Evolutionary conservation across 2,797 vertebrate species (phyloP), one percentile per base, ranked within the genome.

Genomic region (Buceros bicornis): DNA sequence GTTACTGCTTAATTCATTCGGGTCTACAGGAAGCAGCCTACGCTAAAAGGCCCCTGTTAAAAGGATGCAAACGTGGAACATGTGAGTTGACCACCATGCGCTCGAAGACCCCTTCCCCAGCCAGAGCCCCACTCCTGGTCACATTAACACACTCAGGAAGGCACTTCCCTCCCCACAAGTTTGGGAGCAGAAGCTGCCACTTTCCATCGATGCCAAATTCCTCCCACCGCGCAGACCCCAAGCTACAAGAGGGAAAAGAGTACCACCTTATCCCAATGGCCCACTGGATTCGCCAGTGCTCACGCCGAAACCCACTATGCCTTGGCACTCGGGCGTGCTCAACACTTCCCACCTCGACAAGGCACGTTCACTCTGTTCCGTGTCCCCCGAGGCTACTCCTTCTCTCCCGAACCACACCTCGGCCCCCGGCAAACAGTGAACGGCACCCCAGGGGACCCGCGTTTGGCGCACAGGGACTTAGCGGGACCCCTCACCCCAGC

Each of bases 181-280:
- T 17, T 11, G 70, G 40, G 40, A 84, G 4, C 20, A 33, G 66
- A 48, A 60, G 16, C 26, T 18, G 13, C 48, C 67, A 1, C 50
- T 65, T 42, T 2, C 25, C 35, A 25, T 8, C 6, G 43, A 26
- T 28, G n/a, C 60, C 56, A 40, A 10, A 1, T 8, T 66, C 47
- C 47, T 60, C 9, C 13, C 47, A 3, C 9, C 7, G 25, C 5
- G 10, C 37, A 35, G 67, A 47, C 10, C 53, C 35, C 42, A 6
- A 8, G 40, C 33, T 15, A 28, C 54, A 5, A 2, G 51, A 40
- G 40, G 12, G 19, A 29, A 21, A 28, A 51, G 54, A 28, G 3
- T 56, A 24, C 15, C 33, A 0, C 13, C 12, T 24, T 48, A 21
- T 5, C 40, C 61, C 76, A 2, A 0, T 0, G 48, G 31, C 58